Evolutionary conservation across 2,888 invertebrate genomes (phyloP), one percentile per base, ranked within the genome.

Genomic region (Pyrrhia umbra): DNA sequence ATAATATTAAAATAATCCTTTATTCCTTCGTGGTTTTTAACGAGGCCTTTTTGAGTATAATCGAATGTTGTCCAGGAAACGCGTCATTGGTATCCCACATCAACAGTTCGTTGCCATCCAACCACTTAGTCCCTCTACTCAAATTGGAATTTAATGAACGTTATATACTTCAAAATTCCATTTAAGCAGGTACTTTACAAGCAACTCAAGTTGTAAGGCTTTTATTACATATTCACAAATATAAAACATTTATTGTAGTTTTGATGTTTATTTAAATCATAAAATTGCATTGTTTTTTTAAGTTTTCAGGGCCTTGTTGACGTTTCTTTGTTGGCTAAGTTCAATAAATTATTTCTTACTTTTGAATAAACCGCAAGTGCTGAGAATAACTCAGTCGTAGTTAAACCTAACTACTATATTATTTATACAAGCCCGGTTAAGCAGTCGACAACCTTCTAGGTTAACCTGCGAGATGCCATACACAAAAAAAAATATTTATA

Each of bases 71-170:
- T 81, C 82, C 89, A 89, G 89, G 90, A 90, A 90, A 86, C 84
- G 77, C 77, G 79, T 79, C 78, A 74, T 77, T 85, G 84, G 81
- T 77, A 86, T 88, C 84, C 83, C 83, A 88, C 85, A 89, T 89
- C 84, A 87, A 88, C 83, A 86, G 92, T 89, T 88, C 91, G 75
- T 89, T 90, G 89, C 74, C 89, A 77, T 75, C 79, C 60, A 60
- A 78, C 68, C 77, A 78, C 79, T 76, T 66, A 76, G 72, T 59
- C 58, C 52, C 51, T 66, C 60, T 45, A 46, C 61, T 65, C 59
- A 75, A 70, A 76, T 73, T 56, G 69, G 68, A 78, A 80, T 68
- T 76, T 63, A 79, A 65, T 63, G 43, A 63, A 68, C 59, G 46
- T 43, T 78, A 65, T 79, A 71, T 45, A 60, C 55, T 68, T 58